Conservation (phyloP, 64 coral and sea anemone genomes). For the Pocillopora damicornis region DNA sequence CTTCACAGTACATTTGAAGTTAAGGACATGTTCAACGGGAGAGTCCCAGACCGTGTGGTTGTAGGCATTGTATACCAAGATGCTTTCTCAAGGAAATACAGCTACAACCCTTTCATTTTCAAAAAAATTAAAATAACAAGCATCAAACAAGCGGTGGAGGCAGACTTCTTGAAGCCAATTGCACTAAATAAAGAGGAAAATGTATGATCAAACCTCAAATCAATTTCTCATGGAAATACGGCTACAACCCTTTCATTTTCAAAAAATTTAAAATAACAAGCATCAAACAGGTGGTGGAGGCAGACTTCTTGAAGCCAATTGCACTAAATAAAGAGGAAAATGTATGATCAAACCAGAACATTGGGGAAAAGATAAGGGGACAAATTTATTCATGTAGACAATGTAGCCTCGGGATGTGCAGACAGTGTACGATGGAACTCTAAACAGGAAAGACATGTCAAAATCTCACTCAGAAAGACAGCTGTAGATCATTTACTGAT, state of each 20-base stretch:
- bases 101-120: constrained; percentile 34
- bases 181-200: background rate
- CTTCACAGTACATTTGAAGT: background rate
- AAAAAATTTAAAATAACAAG: constrained; percentile 5
- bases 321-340: background rate
- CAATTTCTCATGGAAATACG: constrained; percentile 7
- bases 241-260: constrained; percentile 34
- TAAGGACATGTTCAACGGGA: background rate
- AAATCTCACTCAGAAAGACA: background rate
- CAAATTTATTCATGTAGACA: no score
- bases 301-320: constrained; percentile 1
- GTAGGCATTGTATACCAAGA: constrained; percentile 20
- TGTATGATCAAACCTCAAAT: background rate
- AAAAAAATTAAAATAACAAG: constrained; percentile 2
- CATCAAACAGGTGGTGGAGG: constrained; percentile 39
- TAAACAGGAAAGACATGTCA: background rate
- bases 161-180: constrained; percentile 6
- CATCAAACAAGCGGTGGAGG: constrained; percentile 37
- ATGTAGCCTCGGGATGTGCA: no score
- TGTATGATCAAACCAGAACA: no score
- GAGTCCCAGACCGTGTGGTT: constrained; percentile 25
- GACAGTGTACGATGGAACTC: background rate
- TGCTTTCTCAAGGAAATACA: background rate
- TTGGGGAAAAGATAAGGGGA: no score
- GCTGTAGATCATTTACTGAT: background rate